These are phyloP conservation scores for Diachasmimorpha longicaudata DNA, from an alignment of 1,140 invertebrate species.

Conservation along the genomic window DNA sequence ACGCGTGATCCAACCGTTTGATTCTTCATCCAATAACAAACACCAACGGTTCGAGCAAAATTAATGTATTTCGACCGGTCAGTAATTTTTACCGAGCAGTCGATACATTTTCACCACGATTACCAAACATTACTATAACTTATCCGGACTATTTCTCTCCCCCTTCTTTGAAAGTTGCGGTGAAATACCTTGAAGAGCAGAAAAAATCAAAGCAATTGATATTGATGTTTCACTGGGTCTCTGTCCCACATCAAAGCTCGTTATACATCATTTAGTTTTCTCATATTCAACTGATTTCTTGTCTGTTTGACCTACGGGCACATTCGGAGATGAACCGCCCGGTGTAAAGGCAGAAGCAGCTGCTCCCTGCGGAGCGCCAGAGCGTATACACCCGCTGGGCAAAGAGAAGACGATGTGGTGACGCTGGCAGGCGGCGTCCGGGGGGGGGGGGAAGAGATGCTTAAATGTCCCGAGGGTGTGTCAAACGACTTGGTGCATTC, in stretches of 20 bases:
- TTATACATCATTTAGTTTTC: slow-evolving; percentile 10
- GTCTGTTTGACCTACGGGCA: not conserved
- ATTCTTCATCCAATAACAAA: no score
- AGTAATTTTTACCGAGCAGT: no score
- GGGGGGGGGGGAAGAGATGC: not conserved
- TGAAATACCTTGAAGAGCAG: no score
- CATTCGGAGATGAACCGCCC: not conserved
- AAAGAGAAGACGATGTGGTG: not conserved
- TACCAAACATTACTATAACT: no score
- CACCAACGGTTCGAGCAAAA: no score
- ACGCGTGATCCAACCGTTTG: no score
- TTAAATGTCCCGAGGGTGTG: slow-evolving; percentile 29
- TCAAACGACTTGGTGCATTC: slow-evolving; percentile 6
- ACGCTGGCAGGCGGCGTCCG: not conserved
- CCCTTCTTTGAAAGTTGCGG: no score
- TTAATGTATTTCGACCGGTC: no score
- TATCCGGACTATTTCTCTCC: no score
- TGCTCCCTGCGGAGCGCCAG: slow-evolving; percentile 30
- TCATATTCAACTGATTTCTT: slow-evolving; percentile 8
- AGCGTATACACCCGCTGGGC: not conserved
- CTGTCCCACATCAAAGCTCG: not conserved
- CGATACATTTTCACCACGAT: no score
- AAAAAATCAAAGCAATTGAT: no score
- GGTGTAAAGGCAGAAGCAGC: slow-evolving; percentile 29
- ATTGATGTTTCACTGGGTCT: no score